Base-by-base conservation (phyloP, 1,140 invertebrate species). In the Dinoponera quadriceps region DNA sequence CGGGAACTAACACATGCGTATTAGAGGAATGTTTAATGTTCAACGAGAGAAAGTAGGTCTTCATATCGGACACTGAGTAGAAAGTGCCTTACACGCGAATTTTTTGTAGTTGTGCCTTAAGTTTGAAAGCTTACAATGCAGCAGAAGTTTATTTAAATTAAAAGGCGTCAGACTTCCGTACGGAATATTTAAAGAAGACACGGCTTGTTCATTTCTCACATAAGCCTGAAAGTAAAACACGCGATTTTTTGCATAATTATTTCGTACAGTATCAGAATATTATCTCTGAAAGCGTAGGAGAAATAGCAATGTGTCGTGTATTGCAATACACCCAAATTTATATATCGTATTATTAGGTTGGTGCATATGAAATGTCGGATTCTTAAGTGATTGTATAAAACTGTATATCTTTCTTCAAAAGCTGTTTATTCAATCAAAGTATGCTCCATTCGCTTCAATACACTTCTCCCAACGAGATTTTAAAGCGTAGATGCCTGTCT, bases 1-100 rank as follows among this genome's bases (percentile, higher is more conserved):
- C n/a, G 68, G 51, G 69, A 82, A 69, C 38, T 57, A 48, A 57
- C 20, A 25, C 71, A 69, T 62, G 27, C n/a, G 25, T 49, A 81
- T 49, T 27, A 33, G 27, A 60, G 55, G 44, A 73, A 51, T 22
- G 44, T 82, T 82, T 73, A 75, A 65, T 65, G 27, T 22, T 38
- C 20, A 63, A 29, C 20, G 33, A 59, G 27, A 57, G 49, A 9
- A 69, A 69, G 33, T 14, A 48, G 63, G 38, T 48, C 51, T 78
- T 78, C 27, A 69, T 57, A 80, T 48, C n/a, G 14, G 33, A 48
- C 25, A 65, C 13, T 2, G 0, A 0, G 11, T 66, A 18, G 27
- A n/a, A 54, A 11, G 14, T 69, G 22, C 13, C 57, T 55, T 33
- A 25, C 20, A 14, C 20, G 14, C 13, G 14, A 54, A 11, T 7